Conservation (phyloP, 2,888 invertebrate genomes). For the Nudaria mundana region DNA sequence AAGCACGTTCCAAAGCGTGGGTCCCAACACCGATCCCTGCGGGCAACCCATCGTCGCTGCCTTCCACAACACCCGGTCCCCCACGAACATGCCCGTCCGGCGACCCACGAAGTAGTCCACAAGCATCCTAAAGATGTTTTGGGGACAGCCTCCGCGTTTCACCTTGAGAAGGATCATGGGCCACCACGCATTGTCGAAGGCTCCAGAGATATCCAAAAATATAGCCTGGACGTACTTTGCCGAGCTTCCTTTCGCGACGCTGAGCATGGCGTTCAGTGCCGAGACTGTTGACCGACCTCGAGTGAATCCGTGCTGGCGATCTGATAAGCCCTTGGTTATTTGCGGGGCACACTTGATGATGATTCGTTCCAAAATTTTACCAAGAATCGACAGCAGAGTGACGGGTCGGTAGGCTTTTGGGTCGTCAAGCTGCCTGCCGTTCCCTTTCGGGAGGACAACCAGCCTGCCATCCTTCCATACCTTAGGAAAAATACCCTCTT, state of each 20-base stretch:
- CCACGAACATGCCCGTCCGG: not conserved
- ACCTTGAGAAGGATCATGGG: not conserved
- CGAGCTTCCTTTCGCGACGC: not conserved
- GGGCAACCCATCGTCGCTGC: not conserved
- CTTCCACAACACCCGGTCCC: not conserved
- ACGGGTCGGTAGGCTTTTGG: constrained; percentile 7
- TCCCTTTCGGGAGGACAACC: constrained; percentile 25
- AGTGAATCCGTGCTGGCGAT: constrained; percentile 34
- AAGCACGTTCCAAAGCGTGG: not conserved
- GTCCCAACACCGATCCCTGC: not conserved
- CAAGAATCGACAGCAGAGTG: not conserved
- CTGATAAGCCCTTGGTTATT: constrained; percentile 13
- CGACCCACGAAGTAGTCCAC: not conserved
- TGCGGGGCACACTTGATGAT: constrained; percentile 12
- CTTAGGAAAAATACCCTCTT: constrained; percentile 24
- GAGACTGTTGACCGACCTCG: constrained; percentile 5
- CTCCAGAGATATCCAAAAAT: constrained; percentile 35
- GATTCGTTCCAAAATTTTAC: not conserved
- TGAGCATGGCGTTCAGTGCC: not conserved
- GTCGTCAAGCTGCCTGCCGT: constrained; percentile 18
- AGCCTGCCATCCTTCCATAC: constrained; percentile 28
- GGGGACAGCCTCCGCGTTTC: not conserved
- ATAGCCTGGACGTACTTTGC: constrained; percentile 27
- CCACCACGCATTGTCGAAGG: too few species aligned
- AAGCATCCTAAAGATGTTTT: not conserved